Evolutionary conservation across 2,888 invertebrate species (phyloP), one percentile per base, ranked within the genome.

Genomic region (Calephelis perditalis): DNA sequence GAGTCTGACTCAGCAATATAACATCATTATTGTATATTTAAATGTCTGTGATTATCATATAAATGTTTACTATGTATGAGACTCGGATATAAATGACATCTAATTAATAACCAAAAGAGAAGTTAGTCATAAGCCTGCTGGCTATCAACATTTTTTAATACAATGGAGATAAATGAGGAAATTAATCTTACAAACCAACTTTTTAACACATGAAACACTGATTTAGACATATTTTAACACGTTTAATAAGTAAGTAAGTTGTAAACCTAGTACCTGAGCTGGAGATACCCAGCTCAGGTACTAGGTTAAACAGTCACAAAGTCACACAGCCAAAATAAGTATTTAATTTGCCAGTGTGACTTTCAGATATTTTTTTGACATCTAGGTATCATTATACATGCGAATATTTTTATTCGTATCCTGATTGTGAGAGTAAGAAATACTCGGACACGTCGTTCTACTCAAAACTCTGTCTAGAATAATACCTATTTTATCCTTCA

Each of bases 401-500:
- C 26, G 26, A 3, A 26, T 26, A 26, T 26, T 26, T 26, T 26
- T 26, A 26, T 26, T 26, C 4, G 26, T 26, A 26, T 26, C 26
- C 26, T 26, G 26, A 26, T 26, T 26, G 26, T 26, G 26, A 4
- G 3, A 4, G 4, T 26, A 26, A 26, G 26, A 26, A 26, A 26
- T 26, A 65, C 63, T 67, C 60, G 58, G 58, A 59, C 37, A 40
- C 40, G 45, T 35, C 35, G 11, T 52, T 52, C 49, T 35, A 52
- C 26, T 52, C 26, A 26, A 35, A 52, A 52, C 15, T 52, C 35
- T 49, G 35, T 26, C 26, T 26, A 1, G 26, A 26, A 26, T 26
- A 26, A 26, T 26, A 26, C 26, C 26, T 26, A 3, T 26, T 26
- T 2, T 26, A 26, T 26, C 89, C 88, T 89, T 89, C 87, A 86